Conservation (phyloP, 92 coral and sea anemone genomes). For the Blastomussa wellsi region DNA sequence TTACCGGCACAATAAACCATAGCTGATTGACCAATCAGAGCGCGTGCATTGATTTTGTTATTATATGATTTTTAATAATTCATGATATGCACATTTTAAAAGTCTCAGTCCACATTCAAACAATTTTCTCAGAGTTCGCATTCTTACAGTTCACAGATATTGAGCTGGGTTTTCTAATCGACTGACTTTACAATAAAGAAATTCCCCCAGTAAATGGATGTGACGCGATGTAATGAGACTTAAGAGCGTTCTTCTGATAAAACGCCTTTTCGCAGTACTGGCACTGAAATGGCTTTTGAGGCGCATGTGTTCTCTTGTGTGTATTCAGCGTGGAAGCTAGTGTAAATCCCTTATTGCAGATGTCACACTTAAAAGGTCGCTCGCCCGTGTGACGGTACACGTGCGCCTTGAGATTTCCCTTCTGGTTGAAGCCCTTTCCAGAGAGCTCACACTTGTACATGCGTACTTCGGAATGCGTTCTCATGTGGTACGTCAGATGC, state of each 20-base stretch:
- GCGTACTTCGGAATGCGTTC: conserved; percentile 90
- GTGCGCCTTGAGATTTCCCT: conserved; percentile 93
- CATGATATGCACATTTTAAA: no score
- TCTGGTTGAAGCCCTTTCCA: conserved; percentile 93
- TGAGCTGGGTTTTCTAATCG: not conserved
- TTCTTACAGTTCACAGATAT: not conserved
- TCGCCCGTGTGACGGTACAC: conserved; percentile 94
- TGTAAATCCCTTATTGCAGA: conserved; percentile 87
- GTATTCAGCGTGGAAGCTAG: conserved; percentile 91
- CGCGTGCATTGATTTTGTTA: no score
- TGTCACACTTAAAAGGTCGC: conserved; percentile 88
- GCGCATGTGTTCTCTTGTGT: conserved; percentile 82
- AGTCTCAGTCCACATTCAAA: no score
- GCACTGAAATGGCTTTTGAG: conserved; percentile 81
- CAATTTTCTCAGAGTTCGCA: no score
- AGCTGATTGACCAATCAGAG: no score
- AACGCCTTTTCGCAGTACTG: conserved; percentile 87
- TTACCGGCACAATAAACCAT: no score
- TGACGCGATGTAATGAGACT: conserved; percentile 89
- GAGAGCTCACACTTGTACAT: conserved; percentile 89
- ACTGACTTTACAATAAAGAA: conserved; percentile 53
- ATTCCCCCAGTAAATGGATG: conserved; percentile 85
- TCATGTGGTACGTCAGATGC: conserved; percentile 88
- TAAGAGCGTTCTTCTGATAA: conserved; percentile 89
- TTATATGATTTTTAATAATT: no score